Evolutionary conservation across 2,888 invertebrate genomes (phyloP).

Genomic region (Venustoraphidia nigricollis): DNA sequence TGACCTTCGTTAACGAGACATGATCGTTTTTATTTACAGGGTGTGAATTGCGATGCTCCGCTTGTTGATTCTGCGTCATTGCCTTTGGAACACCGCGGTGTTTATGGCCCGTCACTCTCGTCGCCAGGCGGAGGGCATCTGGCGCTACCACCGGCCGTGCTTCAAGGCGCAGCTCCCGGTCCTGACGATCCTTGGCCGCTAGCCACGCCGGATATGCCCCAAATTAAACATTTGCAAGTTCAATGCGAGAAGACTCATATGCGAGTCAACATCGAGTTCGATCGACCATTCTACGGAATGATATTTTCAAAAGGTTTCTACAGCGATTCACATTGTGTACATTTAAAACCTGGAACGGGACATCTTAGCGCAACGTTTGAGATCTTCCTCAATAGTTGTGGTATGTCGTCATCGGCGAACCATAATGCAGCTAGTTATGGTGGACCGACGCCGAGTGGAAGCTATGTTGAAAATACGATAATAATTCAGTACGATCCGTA

Average conservation of each 20-base stretch:
- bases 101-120: conserved; percentile 50
- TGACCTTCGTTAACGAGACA: neutral
- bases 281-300: conserved; percentile 89
- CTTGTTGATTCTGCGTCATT: conserved; percentile 64
- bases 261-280: conserved; percentile 90
- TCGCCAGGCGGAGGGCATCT: conserved; percentile 24
- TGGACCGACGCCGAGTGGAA: conserved; percentile 79
- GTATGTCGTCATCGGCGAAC: conserved; percentile 86
- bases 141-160: conserved; percentile 18
- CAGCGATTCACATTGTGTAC: conserved; percentile 82
- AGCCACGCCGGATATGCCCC: conserved; percentile 77
- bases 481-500: conserved; percentile 91
- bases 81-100: conserved; percentile 65
- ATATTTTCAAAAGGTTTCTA: conserved; percentile 91
- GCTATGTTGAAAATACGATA: conserved; percentile 88
- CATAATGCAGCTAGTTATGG: conserved; percentile 71
- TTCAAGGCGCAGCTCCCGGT: conserved; percentile 27
- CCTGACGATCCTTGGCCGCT: conserved; percentile 81
- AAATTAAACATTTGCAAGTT: conserved; percentile 84
- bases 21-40: conserved; percentile 35
- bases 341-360: conserved; percentile 80
- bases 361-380: conserved; percentile 85
- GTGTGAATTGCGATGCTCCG: conserved; percentile 62
- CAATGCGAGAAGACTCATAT: conserved; percentile 93
- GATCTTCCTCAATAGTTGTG: conserved; percentile 84